phyloP scores from a whole-genome alignment of 2,888 invertebrate genomes.

The Cephus rjabovi region DNA sequence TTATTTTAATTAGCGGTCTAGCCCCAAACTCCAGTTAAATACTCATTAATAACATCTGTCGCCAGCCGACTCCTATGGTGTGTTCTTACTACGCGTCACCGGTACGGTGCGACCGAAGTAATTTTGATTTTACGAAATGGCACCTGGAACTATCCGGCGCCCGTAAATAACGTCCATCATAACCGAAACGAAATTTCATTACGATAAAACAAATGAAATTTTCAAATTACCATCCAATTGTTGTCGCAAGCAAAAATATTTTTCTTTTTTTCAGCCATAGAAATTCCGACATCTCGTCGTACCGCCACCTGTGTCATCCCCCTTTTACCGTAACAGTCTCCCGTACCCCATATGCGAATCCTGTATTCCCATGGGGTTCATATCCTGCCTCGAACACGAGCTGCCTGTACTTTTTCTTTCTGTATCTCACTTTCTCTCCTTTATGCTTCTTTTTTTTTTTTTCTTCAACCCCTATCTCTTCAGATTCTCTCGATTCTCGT shows the following conservation, averaged over 20 bases:
- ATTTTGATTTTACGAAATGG: slow-evolving; percentile 26
- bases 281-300: not conserved
- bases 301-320: not conserved
- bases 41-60: slow-evolving; percentile 62
- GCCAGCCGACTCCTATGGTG: slow-evolving; percentile 17
- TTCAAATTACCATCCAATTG: not conserved
- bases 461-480: not conserved
- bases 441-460: not conserved
- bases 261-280: not conserved
- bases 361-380: slow-evolving; percentile 18
- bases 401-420: not conserved
- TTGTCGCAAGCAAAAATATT: slow-evolving; percentile 21
- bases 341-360: not conserved
- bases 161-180: slow-evolving; percentile 1
- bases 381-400: slow-evolving; percentile 10
- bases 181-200: slow-evolving; percentile 1
- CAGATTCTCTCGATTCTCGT: not conserved
- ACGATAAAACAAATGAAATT: not conserved
- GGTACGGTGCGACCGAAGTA: not conserved
- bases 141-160: not conserved
- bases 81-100: not conserved
- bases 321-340: not conserved
- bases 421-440: not conserved
- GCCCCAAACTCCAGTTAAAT: slow-evolving; percentile 56
- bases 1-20: slow-evolving; percentile 65